These are phyloP conservation scores for Erethizon dorsatum DNA, from an alignment of 2,797 vertebrate species.

Conservation along the genomic window DNA sequence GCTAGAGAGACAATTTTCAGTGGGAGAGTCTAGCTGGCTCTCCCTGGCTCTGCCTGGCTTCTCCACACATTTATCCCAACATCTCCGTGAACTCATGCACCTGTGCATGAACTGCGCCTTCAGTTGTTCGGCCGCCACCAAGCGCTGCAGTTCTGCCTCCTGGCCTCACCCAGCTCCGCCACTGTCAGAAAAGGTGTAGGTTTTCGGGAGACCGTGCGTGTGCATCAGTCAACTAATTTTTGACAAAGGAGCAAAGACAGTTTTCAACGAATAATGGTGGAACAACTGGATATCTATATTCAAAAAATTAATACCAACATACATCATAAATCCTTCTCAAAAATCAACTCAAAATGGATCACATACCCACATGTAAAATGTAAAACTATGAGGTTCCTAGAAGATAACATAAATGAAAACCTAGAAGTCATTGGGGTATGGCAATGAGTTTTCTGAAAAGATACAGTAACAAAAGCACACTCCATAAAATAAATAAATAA, in stretches of 20 bases:
- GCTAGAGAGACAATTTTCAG: constrained; percentile 93
- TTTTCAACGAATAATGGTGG: background rate
- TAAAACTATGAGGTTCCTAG: background rate
- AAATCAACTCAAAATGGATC: background rate
- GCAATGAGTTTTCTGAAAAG: background rate
- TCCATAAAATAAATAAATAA: background rate
- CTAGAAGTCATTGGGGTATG: background rate
- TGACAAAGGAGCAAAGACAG: background rate
- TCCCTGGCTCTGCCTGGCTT: constrained; percentile 88
- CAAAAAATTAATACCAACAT: background rate
- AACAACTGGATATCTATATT: background rate
- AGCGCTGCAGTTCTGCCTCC: constrained; percentile 92
- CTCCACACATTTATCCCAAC: constrained; percentile 96
- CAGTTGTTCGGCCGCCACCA: constrained; percentile 95
- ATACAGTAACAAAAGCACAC: too few species aligned
- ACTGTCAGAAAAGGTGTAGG: accelerated
- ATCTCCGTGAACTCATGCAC: constrained; percentile 95
- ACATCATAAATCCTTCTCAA: background rate
- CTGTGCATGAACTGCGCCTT: constrained; percentile 96
- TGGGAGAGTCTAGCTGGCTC: constrained; percentile 89
- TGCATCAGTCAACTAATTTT: background rate
- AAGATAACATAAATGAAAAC: background rate
- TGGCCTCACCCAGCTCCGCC: constrained; percentile 83
- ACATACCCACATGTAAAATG: too few species aligned
- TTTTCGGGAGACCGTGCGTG: accelerated